Base-by-base conservation (phyloP, 2,888 invertebrate species). In the Drosophila eohydei region DNA sequence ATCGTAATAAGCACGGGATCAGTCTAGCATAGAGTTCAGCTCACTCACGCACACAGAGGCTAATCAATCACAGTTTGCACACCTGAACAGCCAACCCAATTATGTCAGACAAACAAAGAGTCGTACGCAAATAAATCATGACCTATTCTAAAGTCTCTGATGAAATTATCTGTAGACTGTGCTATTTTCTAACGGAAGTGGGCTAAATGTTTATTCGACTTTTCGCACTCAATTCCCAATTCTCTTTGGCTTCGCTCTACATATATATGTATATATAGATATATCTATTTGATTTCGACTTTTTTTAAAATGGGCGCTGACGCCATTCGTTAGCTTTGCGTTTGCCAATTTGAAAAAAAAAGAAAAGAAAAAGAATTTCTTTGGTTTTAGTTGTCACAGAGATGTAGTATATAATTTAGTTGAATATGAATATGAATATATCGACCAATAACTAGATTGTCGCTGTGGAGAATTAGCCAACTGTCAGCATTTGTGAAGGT, bases 261-360 rank as follows among this genome's bases (percentile, higher is more conserved):
- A 51, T 36, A 21, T 36, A 32, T 50, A 50, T 50, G 2, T 50
- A 16, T 50, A 21, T 51, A 54, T n/a, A 8, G 40, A 11, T 26
- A 54, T 2, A 52, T 54, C 28, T 11, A 16, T 40, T 54, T 28
- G 52, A 54, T 38, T 46, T 48, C 8, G n/a, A 28, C 28, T 57
- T 58, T 56, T 44, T 84, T 88, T 83, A 88, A 90, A 90, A 80
- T 78, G 80, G 88, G 79, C 82, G 80, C 91, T 91, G 91, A 91
- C 91, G 90, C 81, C 83, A 88, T 85, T 85, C 67, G 65, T 36
- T n/a, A 36, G 43, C 58, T 74, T 48, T 26, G 46, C 61, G 11
- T 43, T 70, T 76, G 77, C 66, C 77, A 78, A 79, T 78, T 74
- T 58, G 30, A 36, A 38, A 32, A 12, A 57, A 67, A 43, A 43